Evolutionary conservation across 2,113 vertebrate species (phyloP), one percentile per base, ranked within the genome.

Genomic region (Lates calcarifer): DNA sequence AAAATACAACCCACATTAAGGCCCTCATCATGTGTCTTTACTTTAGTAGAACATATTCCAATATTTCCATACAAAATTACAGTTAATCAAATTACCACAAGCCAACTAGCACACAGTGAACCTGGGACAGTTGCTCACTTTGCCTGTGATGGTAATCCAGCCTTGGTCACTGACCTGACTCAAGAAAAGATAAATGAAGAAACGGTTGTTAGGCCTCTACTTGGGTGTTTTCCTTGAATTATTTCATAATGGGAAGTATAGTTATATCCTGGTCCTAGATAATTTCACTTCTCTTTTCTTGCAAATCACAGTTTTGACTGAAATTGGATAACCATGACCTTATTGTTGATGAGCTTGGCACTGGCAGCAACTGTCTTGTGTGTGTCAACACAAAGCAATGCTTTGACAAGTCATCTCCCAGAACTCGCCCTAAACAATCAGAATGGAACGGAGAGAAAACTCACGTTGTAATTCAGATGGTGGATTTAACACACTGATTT

Each of bases 281-380:
- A 57, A 15, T 80, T 74, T 74, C 68, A 84, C 74, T 84, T 84
- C 81, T 60, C 58, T 18, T 62, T 83, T 70, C 11, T 0, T 0
- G 3, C 1, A 3, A 6, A 20, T 11, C 5, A 4, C 5, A 35
- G 0, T 45, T 63, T 62, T 2, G 11, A 10, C 37, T 33, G 26
- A 14, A 64, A 63, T 2, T 61, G 0, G 26, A 15, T n/a, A 6
- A 11, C 0, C 4, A 64, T 1, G 1, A 31, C 39, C n/a, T 57
- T 41, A 63, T 10, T 58, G 8, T 29, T 74, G 57, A 61, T 53
- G 63, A 77, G 57, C 45, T 79, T 18, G 33, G 63, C 65, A 79
- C 4, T 17, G 0, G 2, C 5, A 29, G 2, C 20, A n/a, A n/a
- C n/a, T n/a, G n/a, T n/a, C n/a, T n/a, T 49, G 49, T 6, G 26